Conservation (phyloP, 2,888 invertebrate species). For the Lycaena phlaeas region DNA sequence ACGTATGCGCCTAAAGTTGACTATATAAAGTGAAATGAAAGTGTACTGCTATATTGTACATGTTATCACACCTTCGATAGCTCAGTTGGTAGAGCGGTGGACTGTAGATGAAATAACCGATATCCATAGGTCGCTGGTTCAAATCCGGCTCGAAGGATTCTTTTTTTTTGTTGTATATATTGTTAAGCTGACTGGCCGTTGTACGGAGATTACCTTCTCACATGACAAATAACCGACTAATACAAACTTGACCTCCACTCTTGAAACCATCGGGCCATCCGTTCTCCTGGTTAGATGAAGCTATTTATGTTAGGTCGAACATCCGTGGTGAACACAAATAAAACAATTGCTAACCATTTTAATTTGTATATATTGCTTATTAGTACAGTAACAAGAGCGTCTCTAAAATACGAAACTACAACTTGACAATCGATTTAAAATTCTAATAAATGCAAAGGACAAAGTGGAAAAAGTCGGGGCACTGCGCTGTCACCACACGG, state of each 20-base stretch:
- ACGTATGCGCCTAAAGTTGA: too few relatives aligned
- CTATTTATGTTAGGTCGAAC: too few relatives aligned
- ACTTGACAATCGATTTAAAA: constrained; percentile 56
- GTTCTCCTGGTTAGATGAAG: too few relatives aligned
- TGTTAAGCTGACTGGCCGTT: too few relatives aligned
- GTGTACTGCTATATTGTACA: too few relatives aligned
- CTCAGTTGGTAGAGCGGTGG: constrained; percentile 75
- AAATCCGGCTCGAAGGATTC: constrained; percentile 77
- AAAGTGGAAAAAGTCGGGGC: constrained; percentile 46
- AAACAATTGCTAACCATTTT: constrained; percentile 31
- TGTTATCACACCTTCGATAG: constrained; percentile 72
- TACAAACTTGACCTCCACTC: too few relatives aligned
- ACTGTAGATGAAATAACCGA: constrained; percentile 45
- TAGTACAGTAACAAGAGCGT: constrained; percentile 67
- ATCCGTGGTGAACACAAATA: too few relatives aligned
- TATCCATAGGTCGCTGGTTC: constrained; percentile 80
- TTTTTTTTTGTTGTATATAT: too few relatives aligned
- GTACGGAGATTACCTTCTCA: too few relatives aligned
- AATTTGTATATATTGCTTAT: constrained; percentile 71
- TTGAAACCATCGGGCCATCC: too few relatives aligned
- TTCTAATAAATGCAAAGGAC: constrained; percentile 71
- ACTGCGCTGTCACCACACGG: constrained; percentile 62
- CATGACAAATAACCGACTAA: too few relatives aligned
- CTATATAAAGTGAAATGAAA: too few relatives aligned
- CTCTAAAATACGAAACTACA: constrained; percentile 53